These are phyloP conservation scores for Acanthisitta chloris DNA, from an alignment of 2,113 vertebrate species.

Conservation along the genomic window DNA sequence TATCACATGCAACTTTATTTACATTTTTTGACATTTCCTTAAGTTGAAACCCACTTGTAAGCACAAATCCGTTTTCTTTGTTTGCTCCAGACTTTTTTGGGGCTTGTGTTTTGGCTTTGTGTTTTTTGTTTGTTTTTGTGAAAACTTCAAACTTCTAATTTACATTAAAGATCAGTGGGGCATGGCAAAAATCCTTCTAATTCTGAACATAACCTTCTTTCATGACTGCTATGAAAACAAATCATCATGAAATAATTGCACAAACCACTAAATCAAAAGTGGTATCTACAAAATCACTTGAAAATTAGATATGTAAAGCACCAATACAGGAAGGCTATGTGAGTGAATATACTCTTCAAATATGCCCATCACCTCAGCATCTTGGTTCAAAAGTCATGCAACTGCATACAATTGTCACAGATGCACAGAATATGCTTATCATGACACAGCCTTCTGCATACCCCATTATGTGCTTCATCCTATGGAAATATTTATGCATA, in stretches of 20 bases:
- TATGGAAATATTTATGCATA: neutral
- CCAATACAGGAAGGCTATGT: neutral
- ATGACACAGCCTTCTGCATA: neutral
- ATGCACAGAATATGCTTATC: neutral
- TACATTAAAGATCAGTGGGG: neutral
- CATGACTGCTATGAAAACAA: neutral
- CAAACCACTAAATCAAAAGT: neutral
- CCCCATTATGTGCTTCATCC: neutral
- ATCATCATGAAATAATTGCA: neutral
- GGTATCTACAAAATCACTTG: neutral
- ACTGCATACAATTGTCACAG: neutral
- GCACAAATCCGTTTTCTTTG: slow-evolving; percentile 18
- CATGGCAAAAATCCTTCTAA: neutral
- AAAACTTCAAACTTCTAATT: neutral
- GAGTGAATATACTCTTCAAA: neutral
- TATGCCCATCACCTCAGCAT: neutral
- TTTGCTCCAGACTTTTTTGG: neutral
- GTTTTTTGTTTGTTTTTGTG: neutral
- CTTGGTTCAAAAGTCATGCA: neutral
- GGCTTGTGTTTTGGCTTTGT: too few relatives aligned
- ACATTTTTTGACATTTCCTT: neutral
- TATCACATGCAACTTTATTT: neutral
- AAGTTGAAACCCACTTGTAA: neutral
- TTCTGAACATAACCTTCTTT: neutral
- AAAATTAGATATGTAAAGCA: neutral